phyloP scores from a whole-genome alignment of 1,140 invertebrate genomes.

The Neelides sp. region DNA sequence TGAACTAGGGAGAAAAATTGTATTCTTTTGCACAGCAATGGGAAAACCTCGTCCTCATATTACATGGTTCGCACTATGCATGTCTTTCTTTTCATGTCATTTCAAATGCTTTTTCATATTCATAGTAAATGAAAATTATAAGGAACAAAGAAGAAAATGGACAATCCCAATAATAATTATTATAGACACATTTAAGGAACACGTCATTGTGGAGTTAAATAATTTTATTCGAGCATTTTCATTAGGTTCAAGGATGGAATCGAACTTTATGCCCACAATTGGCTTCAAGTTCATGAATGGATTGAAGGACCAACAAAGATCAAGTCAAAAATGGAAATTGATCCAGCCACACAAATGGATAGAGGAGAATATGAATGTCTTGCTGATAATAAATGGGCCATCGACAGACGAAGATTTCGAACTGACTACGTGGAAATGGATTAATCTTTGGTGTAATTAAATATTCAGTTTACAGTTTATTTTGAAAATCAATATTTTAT shows the following conservation, averaged over 20 bases:
- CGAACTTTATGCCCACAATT: slow-evolving; percentile 44
- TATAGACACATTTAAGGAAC: too few species aligned
- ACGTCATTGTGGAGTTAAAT: not conserved
- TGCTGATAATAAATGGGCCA: slow-evolving; percentile 61
- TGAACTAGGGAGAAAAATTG: slow-evolving; percentile 45
- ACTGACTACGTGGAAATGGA: slow-evolving; percentile 44
- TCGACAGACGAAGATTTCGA: slow-evolving; percentile 54
- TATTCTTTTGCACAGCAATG: slow-evolving; percentile 45
- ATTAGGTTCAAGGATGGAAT: slow-evolving; percentile 45
- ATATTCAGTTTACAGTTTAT: too few species aligned
- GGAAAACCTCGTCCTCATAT: slow-evolving; percentile 44
- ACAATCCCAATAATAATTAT: too few species aligned
- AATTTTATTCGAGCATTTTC: slow-evolving; percentile 30
- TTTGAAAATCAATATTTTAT: too few species aligned
- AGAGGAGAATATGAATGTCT: slow-evolving; percentile 59
- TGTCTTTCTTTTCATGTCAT: too few species aligned
- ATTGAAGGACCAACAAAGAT: slow-evolving; percentile 37
- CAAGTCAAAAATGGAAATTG: slow-evolving; percentile 48
- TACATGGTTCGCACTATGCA: too few species aligned
- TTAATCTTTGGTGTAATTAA: too few species aligned
- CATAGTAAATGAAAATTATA: too few species aligned
- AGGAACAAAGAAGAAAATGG: too few species aligned
- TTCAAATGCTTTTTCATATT: too few species aligned
- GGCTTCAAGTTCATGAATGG: slow-evolving; percentile 46
- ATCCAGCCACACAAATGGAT: slow-evolving; percentile 46